Evolutionary conservation across 1,140 invertebrate genomes (phyloP).

Genomic region (Cyclina sinensis): DNA sequence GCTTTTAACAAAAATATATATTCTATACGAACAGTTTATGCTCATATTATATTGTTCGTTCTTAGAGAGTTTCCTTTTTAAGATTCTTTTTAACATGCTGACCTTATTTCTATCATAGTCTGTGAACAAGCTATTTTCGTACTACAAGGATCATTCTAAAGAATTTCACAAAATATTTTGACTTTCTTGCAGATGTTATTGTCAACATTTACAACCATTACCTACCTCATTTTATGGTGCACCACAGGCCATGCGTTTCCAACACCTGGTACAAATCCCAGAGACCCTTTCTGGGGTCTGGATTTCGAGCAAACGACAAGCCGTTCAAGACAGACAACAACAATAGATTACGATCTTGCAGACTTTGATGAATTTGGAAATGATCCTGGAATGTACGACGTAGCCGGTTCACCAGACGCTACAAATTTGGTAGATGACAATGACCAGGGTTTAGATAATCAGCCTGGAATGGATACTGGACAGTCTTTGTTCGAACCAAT

Average conservation of each 20-base stretch:
- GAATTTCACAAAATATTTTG: not conserved
- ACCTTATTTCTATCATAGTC: too few relatives aligned
- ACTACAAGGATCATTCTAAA: too few relatives aligned
- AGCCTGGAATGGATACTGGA: not conserved
- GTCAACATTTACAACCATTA: not conserved
- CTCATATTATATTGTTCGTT: too few relatives aligned
- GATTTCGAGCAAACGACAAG: not conserved
- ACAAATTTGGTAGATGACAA: constrained; percentile 25
- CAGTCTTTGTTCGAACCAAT: not conserved
- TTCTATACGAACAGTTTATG: too few relatives aligned
- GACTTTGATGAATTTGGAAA: constrained; percentile 61
- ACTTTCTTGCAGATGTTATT: not conserved
- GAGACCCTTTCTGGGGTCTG: not conserved
- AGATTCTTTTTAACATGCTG: too few relatives aligned
- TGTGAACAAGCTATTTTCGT: too few relatives aligned
- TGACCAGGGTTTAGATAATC: constrained; percentile 1
- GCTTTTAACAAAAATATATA: too few relatives aligned
- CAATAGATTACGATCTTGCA: constrained; percentile 60
- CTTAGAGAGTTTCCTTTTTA: too few relatives aligned
- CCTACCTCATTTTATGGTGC: not conserved
- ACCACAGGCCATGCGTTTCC: not conserved
- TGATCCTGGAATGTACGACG: constrained; percentile 41
- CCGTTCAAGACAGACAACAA: constrained; percentile 33
- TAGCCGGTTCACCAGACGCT: constrained; percentile 23
- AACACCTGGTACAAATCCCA: not conserved